phyloP scores from a whole-genome alignment of 2,113 vertebrate species.

The Coptodon rendalli region DNA sequence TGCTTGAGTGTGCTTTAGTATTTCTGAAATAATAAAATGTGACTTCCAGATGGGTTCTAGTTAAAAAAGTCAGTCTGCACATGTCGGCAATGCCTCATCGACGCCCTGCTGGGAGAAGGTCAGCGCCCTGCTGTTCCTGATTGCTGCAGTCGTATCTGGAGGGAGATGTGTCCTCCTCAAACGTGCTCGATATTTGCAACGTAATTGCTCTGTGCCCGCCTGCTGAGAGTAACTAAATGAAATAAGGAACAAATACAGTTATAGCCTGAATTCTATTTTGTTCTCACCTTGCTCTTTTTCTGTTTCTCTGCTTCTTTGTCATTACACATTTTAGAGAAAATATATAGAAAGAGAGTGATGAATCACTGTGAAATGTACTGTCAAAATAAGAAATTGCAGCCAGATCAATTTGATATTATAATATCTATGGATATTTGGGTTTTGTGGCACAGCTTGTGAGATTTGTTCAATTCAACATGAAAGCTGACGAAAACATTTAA shows the following conservation, averaged over 20 bases:
- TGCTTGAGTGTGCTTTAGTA: neutral
- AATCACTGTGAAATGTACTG: neutral
- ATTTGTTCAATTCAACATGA: neutral
- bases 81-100: neutral
- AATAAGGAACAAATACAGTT: neutral
- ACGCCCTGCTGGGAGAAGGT: constrained; percentile 17
- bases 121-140: neutral
- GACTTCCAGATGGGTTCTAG: neutral
- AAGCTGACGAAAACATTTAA: neutral
- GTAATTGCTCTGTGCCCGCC: neutral
- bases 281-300: neutral
- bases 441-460: neutral
- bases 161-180: neutral
- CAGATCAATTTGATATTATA: neutral
- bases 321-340: neutral
- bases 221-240: neutral
- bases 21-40: neutral
- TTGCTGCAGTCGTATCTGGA: neutral
- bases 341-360: neutral
- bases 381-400: neutral
- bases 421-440: neutral
- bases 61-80: neutral
- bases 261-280: neutral
- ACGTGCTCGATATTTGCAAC: neutral
- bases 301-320: neutral